Percentiles rank a stretch among this genome's conserved stretches.
Evolutionary conservation across 2,113 vertebrate genomes (phyloP).

Genomic region (Saguinus imperator): DNA sequence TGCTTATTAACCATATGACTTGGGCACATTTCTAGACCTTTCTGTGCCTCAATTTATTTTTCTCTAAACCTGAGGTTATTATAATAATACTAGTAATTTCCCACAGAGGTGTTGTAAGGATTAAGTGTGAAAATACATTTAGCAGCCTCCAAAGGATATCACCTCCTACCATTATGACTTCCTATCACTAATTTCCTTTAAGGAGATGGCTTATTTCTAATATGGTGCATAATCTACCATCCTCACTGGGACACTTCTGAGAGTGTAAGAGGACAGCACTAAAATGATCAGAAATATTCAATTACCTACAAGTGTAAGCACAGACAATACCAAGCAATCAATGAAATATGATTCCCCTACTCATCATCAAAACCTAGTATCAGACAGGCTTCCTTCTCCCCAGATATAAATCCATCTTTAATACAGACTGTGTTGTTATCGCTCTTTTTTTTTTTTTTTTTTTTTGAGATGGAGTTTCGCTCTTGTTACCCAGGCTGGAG

Average conservation of each 20-base stretch:
- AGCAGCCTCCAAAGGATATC: background rate
- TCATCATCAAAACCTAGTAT: background rate
- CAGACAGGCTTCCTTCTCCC: background rate
- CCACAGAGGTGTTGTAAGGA: background rate
- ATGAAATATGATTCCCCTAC: background rate
- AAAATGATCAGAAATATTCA: constrained; percentile 7
- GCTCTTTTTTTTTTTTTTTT: too few relatives aligned
- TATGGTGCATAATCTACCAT: background rate
- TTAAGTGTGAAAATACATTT: constrained; percentile 47
- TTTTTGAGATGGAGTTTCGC: too few relatives aligned
- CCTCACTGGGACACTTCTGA: background rate
- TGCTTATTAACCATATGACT: background rate
- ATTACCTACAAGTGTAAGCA: background rate
- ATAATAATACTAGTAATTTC: background rate
- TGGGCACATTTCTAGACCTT: background rate
- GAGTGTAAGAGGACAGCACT: background rate
- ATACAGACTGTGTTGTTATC: background rate
- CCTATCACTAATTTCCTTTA: background rate
- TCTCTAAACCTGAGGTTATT: background rate
- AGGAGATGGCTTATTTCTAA: background rate
- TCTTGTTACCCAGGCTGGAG: too few relatives aligned
- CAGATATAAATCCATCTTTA: background rate
- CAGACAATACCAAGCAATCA: background rate
- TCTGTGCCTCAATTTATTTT: background rate
- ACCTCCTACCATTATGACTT: background rate